Evolutionary conservation across 2,888 invertebrate species (phyloP), one percentile per base, ranked within the genome.

Genomic region (Parnassius apollo): DNA sequence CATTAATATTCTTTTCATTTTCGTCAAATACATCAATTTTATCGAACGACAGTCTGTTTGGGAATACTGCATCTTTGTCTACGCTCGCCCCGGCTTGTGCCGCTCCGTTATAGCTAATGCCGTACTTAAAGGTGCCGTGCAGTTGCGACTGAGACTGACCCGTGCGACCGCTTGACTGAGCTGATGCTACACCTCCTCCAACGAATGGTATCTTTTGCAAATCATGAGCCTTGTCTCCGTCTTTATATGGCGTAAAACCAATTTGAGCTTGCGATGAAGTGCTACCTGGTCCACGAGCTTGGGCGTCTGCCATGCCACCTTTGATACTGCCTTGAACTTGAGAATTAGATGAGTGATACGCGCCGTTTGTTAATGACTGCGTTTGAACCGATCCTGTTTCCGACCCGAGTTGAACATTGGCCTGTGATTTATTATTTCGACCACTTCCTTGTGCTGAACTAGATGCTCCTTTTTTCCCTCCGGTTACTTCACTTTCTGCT

Each of bases 191-290:
- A 9, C 96, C 97, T 45, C 95, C 95, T 1, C 97, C 96, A 62
- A 93, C 93, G 75, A 95, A 95, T 4, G 95, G 94, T 64, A 83
- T 85, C 57, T 88, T 85, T 67, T 93, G 92, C 12, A 76, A 70
- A 11, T 90, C 88, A 57, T 92, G 91, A 42, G 82, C 74, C 71
- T 93, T 92, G 55, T 94, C 94, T 64, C 93, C 92, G 62, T 94
- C 94, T 72, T 94, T 93, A 71, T 94, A 94, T 0, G 97, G 97
- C 59, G 95, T 94, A 76, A 97, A 97, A 1, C 96, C 97, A 65
- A 97, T 96, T 86, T 97, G 97, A 2, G 97, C 97, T 88, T 97
- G 97, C 45, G 96, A 97, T 0, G 96, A 96, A 1, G 97, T 96
- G 73, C 95, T 95, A 4, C 96, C 97, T 2, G 96, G 95, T 0